These are phyloP conservation scores for Zoanthus gigantus DNA, from an alignment of 92 coral and sea anemone genomes.

Conservation along the genomic window DNA sequence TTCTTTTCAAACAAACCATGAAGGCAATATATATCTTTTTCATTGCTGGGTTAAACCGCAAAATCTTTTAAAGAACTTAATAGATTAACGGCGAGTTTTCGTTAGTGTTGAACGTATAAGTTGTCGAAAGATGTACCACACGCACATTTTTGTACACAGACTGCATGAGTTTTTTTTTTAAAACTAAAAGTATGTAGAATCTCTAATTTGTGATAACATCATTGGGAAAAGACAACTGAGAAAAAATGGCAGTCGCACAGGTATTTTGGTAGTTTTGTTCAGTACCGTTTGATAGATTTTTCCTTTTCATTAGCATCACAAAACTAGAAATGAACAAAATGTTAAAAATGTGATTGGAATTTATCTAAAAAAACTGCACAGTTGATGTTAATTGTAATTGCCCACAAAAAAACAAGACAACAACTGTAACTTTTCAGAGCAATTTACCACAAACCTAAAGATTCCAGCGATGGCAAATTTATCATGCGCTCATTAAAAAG, in stretches of 20 bases:
- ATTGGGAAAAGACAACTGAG: constrained; percentile 13
- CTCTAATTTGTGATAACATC: not conserved
- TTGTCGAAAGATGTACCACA: constrained; percentile 1
- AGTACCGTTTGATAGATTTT: constrained; percentile 13
- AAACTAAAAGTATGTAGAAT: not conserved
- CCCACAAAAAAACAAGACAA: not conserved
- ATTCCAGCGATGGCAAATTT: not conserved
- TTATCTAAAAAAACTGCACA: not conserved
- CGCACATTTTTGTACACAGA: not conserved
- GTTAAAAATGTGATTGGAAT: constrained; percentile 32
- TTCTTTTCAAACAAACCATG: not conserved
- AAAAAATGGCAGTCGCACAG: not conserved
- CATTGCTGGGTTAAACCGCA: constrained; percentile 10
- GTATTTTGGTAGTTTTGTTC: constrained; percentile 11
- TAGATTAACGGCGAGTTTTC: not conserved
- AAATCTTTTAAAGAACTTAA: constrained; percentile 2
- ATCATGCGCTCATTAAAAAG: not conserved
- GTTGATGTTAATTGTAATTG: not conserved
- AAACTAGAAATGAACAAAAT: constrained; percentile 36
- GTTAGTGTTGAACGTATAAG: too few species aligned
- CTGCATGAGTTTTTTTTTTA: not conserved
- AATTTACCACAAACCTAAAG: not conserved
- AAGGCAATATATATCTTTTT: constrained; percentile 18
- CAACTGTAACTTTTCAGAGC: not conserved
- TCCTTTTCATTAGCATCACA: constrained; percentile 31